A percentile compares a stretch with the other conserved stretches of the same genome.
These are phyloP conservation scores for Pangasius larnaudii DNA, from an alignment of 2,797 vertebrate species.

Conservation along the genomic window DNA sequence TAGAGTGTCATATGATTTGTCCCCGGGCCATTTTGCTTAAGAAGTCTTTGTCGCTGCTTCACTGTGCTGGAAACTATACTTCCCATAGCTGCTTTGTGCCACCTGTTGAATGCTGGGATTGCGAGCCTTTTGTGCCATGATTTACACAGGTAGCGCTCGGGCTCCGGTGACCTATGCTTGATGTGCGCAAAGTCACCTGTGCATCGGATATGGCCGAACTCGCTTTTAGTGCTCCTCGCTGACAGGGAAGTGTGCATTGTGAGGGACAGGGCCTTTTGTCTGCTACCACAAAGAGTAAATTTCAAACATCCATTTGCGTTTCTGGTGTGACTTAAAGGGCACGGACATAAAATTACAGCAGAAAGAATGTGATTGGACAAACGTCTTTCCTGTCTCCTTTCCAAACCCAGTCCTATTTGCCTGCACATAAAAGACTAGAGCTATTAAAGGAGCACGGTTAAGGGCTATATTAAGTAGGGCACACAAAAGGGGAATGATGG, in stretches of 20 bases:
- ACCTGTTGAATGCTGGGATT: constrained; percentile 61
- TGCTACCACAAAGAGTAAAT: constrained; percentile 53
- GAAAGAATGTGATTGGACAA: constrained; percentile 12
- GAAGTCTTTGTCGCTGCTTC: constrained; percentile 68
- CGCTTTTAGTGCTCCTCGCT: constrained; percentile 41
- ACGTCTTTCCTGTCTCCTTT: neutral
- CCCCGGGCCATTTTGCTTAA: constrained; percentile 73
- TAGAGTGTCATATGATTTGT: constrained; percentile 81
- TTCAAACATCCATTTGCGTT: constrained; percentile 58
- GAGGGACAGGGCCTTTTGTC: constrained; percentile 61
- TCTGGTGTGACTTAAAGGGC: constrained; percentile 50
- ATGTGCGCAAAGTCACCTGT: constrained; percentile 71
- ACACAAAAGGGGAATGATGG: constrained; percentile 17
- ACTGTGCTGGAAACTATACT: constrained; percentile 63
- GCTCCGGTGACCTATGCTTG: constrained; percentile 75
- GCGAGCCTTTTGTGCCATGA: constrained; percentile 64
- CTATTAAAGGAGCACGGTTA: constrained; percentile 12
- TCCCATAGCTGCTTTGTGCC: constrained; percentile 65
- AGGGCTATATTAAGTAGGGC: constrained; percentile 25
- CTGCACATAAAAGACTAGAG: neutral
- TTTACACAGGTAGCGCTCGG: constrained; percentile 70
- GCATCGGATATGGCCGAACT: constrained; percentile 70
- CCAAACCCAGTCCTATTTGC: neutral
- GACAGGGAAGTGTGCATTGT: constrained; percentile 57
- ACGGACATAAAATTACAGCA: constrained; percentile 47